Conservation (phyloP, 1,140 invertebrate species). For the Drosophila sp. region DNA sequence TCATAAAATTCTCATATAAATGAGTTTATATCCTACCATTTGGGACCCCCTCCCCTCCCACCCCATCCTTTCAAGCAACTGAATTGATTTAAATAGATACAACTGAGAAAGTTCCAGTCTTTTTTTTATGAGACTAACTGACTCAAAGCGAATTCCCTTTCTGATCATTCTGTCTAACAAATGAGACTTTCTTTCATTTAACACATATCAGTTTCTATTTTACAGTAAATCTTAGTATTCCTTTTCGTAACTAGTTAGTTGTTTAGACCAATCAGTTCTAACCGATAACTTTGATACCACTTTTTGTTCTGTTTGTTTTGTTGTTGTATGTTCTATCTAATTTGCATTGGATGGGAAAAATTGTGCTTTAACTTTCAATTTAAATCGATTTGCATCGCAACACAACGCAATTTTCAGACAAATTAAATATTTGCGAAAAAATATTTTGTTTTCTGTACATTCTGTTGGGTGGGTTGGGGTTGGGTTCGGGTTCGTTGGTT, state of each 20-base stretch:
- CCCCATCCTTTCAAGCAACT: neutral
- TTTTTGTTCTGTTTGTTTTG: neutral
- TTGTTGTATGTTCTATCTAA: too few relatives aligned
- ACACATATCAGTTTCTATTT: too few relatives aligned
- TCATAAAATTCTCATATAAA: constrained; percentile 9
- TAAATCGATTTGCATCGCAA: constrained; percentile 3
- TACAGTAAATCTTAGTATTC: too few relatives aligned
- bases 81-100: neutral
- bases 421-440: constrained; percentile 10
- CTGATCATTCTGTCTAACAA: too few relatives aligned
- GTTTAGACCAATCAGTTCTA: too few relatives aligned
- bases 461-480: neutral
- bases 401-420: constrained; percentile 1
- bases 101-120: too few relatives aligned
- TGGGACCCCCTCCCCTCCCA: neutral
- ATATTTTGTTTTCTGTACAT: constrained; percentile 8
- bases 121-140: too few relatives aligned
- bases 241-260: too few relatives aligned
- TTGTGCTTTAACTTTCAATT: constrained; percentile 6
- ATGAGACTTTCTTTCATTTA: too few relatives aligned
- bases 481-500: neutral
- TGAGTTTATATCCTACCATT: neutral
- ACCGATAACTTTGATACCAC: too few relatives aligned
- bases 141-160: too few relatives aligned
- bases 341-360: too few relatives aligned